phyloP scores from a whole-genome alignment of 2,888 invertebrate genomes.

The Branchinecta sandiegonensis region DNA sequence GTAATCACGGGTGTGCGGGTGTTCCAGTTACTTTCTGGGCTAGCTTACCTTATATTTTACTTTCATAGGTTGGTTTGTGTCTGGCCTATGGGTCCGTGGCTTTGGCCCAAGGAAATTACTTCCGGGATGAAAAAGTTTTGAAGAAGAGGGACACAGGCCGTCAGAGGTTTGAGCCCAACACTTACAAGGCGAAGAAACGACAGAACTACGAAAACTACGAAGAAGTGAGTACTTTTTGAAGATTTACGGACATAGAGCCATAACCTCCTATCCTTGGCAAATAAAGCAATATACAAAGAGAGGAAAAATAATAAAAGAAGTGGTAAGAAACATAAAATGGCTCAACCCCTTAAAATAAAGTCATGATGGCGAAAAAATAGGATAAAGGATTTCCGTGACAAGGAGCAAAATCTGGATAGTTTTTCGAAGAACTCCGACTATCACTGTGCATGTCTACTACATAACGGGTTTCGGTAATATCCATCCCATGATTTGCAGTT shows the following conservation, averaged over 20 bases:
- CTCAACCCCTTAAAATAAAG: not conserved
- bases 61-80: not conserved
- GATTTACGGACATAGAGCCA: not conserved
- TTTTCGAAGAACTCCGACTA: too few species aligned
- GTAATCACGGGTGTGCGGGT: too few species aligned
- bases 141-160: not conserved
- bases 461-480: too few species aligned
- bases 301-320: not conserved
- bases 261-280: not conserved
- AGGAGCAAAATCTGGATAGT: too few species aligned
- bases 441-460: too few species aligned
- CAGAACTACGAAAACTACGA: not conserved
- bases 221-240: not conserved
- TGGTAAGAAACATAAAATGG: not conserved
- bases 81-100: constrained; percentile 10
- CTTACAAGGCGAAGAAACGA: not conserved
- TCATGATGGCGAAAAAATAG: not conserved
- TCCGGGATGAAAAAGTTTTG: not conserved
- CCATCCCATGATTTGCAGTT: too few species aligned
- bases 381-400: too few species aligned
- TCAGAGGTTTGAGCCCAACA: not conserved
- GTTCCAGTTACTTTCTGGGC: too few species aligned
- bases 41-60: too few species aligned
- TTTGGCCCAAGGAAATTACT: constrained; percentile 13
- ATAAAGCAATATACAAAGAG: not conserved